phyloP scores from a whole-genome alignment of 2,888 invertebrate genomes.

The Pammene fasciana region DNA sequence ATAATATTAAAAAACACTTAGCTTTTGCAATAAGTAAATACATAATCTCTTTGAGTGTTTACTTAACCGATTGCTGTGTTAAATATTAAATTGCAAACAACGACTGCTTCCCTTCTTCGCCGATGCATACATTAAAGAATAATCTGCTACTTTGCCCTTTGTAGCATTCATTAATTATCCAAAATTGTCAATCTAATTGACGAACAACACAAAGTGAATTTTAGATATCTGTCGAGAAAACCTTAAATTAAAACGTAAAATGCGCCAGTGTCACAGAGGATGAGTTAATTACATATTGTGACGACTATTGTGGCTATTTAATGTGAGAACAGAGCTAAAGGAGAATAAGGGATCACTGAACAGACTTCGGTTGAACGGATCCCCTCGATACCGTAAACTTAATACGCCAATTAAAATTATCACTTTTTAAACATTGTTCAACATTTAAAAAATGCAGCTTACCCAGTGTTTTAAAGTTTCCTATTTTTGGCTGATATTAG shows the following conservation, averaged over 20 bases:
- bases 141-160: conserved; percentile 15
- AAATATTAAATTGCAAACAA: conserved; percentile 5
- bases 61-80: background rate
- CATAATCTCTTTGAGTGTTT: background rate
- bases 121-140: conserved; percentile 19
- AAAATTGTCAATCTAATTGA: conserved; percentile 34
- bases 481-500: conserved; percentile 20
- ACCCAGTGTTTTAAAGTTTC: conserved; percentile 30
- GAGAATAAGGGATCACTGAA: conserved; percentile 18
- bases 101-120: background rate
- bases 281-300: conserved; percentile 18
- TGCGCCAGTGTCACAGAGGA: conserved; percentile 19
- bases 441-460: conserved; percentile 26
- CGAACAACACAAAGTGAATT: conserved; percentile 33
- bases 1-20: background rate
- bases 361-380: conserved; percentile 1
- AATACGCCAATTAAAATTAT: background rate
- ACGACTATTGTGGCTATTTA: conserved; percentile 7
- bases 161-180: conserved; percentile 31
- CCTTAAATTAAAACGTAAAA: conserved; percentile 24
- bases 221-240: conserved; percentile 10
- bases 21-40: background rate
- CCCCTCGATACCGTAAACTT: background rate
- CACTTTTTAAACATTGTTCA: too few species aligned
- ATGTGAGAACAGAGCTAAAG: background rate